Conservation (phyloP, 2,113 vertebrate genomes). For the Mirza zaza region DNA sequence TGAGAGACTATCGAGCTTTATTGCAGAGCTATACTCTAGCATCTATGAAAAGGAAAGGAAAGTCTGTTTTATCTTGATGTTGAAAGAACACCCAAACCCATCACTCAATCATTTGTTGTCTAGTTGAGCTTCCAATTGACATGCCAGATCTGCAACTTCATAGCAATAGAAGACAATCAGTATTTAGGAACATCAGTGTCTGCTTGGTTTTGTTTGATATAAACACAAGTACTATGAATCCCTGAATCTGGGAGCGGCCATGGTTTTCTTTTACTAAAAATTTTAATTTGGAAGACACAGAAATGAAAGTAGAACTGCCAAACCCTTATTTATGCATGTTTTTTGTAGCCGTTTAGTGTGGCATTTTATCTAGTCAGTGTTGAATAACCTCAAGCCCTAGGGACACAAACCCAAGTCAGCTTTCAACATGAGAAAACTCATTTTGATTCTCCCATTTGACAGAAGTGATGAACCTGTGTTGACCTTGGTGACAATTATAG, state of each 20-base stretch:
- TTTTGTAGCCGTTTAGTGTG: not conserved
- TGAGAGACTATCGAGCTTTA: not conserved
- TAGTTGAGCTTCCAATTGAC: not conserved
- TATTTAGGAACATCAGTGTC: not conserved
- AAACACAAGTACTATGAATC: not conserved
- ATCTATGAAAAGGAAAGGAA: not conserved
- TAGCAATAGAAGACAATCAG: not conserved
- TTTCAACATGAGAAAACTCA: conserved; percentile 62
- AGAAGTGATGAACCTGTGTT: conserved; percentile 57
- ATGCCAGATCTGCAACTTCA: not conserved
- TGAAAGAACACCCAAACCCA: not conserved
- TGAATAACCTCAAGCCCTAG: conserved; percentile 11
- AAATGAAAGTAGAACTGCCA: not conserved
- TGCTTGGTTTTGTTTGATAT: not conserved
- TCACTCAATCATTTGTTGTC: not conserved
- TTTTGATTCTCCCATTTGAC: conserved; percentile 62
- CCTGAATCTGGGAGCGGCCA: not conserved
- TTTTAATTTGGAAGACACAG: not conserved
- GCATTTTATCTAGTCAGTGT: conserved; percentile 1
- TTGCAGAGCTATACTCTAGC: not conserved
- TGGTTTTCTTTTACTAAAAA: not conserved
- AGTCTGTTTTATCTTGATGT: not conserved
- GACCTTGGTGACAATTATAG: conserved; percentile 64
- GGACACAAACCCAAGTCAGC: conserved; percentile 27
- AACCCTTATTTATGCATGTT: not conserved